phyloP scores from a whole-genome alignment of 2,888 invertebrate species.

The Gastracanthus pulcherrimus region DNA sequence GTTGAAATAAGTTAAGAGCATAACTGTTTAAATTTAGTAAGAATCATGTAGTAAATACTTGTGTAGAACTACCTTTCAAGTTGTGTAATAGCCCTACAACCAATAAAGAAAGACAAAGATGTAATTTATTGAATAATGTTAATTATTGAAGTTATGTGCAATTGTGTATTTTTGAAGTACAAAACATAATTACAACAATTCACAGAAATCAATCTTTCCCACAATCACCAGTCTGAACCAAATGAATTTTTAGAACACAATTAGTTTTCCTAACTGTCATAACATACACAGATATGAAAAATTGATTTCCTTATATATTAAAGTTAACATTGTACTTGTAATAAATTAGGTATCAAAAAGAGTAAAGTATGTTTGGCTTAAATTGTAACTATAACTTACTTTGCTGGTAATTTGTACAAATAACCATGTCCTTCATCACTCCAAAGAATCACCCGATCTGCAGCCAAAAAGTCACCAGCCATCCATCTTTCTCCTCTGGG shows the following conservation, averaged over 20 bases:
- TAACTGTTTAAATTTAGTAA: constrained; percentile 48
- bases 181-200: constrained; percentile 34
- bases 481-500: constrained; percentile 95
- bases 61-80: constrained; percentile 69
- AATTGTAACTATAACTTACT: constrained; percentile 82
- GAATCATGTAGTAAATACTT: constrained; percentile 55
- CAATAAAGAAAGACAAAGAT: constrained; percentile 67
- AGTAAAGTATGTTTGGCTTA: not conserved
- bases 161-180: constrained; percentile 40
- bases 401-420: constrained; percentile 95
- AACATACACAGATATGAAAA: constrained; percentile 16
- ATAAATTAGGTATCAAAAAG: constrained; percentile 16
- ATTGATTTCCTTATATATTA: constrained; percentile 20
- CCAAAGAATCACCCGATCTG: constrained; percentile 96
- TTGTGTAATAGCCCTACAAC: constrained; percentile 73
- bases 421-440: constrained; percentile 98
- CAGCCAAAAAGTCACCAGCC: constrained; percentile 95
- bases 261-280: not conserved
- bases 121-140: constrained; percentile 54
- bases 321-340: constrained; percentile 24
- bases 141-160: constrained; percentile 43
- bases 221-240: not conserved
- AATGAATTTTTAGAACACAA: not conserved
- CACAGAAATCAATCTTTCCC: constrained; percentile 41
- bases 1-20: constrained; percentile 48